Percentiles rank a stretch among this genome's conserved stretches.
phyloP scores from a whole-genome alignment of 2,888 invertebrate genomes.

The Diaperis boleti region DNA sequence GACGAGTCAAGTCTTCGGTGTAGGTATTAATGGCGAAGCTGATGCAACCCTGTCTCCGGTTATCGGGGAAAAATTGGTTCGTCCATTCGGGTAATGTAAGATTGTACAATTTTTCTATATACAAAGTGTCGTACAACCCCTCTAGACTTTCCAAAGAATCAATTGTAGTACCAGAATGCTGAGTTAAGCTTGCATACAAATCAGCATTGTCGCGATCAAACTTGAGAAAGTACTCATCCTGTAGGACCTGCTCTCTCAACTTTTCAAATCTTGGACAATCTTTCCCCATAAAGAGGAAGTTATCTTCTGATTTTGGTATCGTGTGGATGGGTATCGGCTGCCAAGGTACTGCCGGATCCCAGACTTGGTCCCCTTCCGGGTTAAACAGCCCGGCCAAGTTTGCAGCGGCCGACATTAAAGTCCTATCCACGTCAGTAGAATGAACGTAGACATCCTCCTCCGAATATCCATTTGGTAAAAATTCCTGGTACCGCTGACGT shows the following conservation, averaged over 20 bases:
- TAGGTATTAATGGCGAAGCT: conserved; percentile 71
- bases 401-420: conserved; percentile 88
- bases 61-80: not conserved
- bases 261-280: conserved; percentile 76
- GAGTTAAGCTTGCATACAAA: not conserved
- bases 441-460: conserved; percentile 71
- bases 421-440: conserved; percentile 90
- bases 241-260: conserved; percentile 73
- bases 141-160: no score
- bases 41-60: conserved; percentile 66
- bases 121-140: no score
- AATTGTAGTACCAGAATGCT: no score
- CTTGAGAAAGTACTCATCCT: not conserved
- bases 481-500: conserved; percentile 76
- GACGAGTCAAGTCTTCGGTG: conserved; percentile 70
- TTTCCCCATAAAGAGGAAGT: conserved; percentile 73
- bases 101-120: no score
- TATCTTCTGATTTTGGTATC: conserved; percentile 73
- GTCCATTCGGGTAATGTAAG: not conserved
- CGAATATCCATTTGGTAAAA: conserved; percentile 70
- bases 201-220: not conserved
- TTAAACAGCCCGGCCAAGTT: conserved; percentile 85
- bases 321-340: conserved; percentile 86
- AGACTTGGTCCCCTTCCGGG: conserved; percentile 70
- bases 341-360: conserved; percentile 76